phyloP scores from a whole-genome alignment of 2,113 vertebrate species.

The Panthera uncia region DNA sequence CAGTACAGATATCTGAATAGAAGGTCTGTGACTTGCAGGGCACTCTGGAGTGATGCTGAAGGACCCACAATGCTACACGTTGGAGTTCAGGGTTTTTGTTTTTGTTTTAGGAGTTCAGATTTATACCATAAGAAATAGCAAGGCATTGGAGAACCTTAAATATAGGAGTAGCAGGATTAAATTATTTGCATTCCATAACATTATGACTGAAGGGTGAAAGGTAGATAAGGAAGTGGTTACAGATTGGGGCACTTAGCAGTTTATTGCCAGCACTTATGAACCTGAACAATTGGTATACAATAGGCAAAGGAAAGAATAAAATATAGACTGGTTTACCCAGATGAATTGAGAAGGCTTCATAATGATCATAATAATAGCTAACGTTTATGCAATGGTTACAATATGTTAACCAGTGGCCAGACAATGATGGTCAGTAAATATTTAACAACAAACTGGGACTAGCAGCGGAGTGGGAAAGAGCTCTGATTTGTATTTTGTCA shows the following conservation, averaged over 20 bases:
- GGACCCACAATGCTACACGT: neutral
- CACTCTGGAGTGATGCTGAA: neutral
- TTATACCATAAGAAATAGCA: neutral
- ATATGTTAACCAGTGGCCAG: neutral
- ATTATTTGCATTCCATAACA: neutral
- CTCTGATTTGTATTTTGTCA: neutral
- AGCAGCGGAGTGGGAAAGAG: neutral
- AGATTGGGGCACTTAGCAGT: neutral
- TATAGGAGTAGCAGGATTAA: neutral
- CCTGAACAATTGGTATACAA: neutral
- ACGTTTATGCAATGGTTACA: neutral
- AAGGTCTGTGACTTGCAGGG: neutral
- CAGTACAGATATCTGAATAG: neutral
- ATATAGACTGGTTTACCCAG: neutral
- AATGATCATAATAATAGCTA: neutral
- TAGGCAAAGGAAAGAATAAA: neutral
- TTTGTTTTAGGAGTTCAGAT: neutral
- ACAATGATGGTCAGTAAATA: neutral
- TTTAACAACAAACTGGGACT: neutral
- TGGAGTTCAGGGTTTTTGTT: neutral
- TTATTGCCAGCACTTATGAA: neutral
- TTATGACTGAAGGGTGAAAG: neutral
- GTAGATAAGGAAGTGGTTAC: neutral
- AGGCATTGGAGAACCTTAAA: neutral
- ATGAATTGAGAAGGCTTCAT: neutral